phyloP scores from a whole-genome alignment of 2,888 invertebrate genomes.

The Ceraclea dissimilis region DNA sequence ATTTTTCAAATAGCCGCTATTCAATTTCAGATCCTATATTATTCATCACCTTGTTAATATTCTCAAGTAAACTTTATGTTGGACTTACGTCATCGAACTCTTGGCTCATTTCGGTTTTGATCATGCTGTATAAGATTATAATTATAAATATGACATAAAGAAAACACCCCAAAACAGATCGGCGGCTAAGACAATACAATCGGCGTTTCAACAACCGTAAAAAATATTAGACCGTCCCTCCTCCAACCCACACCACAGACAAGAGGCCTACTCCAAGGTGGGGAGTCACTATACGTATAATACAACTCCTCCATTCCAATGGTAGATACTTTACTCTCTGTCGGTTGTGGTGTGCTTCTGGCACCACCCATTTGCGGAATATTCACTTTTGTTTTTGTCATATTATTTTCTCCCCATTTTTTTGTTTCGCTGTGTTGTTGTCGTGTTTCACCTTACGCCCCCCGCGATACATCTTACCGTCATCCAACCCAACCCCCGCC shows the following conservation, averaged over 20 bases:
- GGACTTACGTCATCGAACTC: too few relatives aligned
- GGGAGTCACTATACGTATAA: too few relatives aligned
- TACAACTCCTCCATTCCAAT: neutral
- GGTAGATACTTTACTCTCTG: neutral
- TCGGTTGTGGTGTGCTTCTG: neutral
- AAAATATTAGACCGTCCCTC: neutral
- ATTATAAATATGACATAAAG: conserved; percentile 1
- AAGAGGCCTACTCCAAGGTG: neutral
- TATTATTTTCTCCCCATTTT: neutral
- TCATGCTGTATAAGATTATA: neutral
- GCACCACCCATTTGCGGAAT: neutral
- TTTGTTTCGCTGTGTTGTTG: neutral
- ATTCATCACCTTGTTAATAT: too few relatives aligned
- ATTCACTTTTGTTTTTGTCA: conserved; percentile 17
- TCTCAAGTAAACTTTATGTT: too few relatives aligned
- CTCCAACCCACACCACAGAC: neutral
- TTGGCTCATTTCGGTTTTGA: too few relatives aligned
- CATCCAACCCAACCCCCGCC: conserved; percentile 1
- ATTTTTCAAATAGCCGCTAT: too few relatives aligned
- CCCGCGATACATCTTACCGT: neutral
- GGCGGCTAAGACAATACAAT: conserved; percentile 16
- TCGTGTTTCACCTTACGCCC: too few relatives aligned
- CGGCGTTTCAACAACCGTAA: conserved; percentile 5
- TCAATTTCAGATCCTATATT: too few relatives aligned
- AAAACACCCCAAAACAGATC: conserved; percentile 12